phyloP scores from a whole-genome alignment of 2,888 invertebrate genomes.

The Nyleta sp. region DNA sequence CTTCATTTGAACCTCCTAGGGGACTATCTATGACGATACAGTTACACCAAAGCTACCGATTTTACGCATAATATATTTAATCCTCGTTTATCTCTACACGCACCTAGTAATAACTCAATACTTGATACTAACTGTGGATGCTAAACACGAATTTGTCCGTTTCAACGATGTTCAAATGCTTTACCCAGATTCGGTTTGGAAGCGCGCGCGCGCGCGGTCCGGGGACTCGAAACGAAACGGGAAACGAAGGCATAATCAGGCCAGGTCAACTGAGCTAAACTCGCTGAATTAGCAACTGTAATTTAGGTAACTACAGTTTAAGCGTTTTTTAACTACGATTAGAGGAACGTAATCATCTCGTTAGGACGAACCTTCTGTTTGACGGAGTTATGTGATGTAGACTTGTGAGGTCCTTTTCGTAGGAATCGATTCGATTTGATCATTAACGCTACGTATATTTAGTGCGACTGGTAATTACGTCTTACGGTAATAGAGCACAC shows the following conservation, averaged over 20 bases:
- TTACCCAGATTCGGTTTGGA: conserved; percentile 23
- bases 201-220: conserved; percentile 1
- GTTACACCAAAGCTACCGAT: conserved; percentile 55
- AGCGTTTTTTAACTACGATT: conserved; percentile 42
- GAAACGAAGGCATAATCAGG: background rate
- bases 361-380: conserved; percentile 47
- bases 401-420: conserved; percentile 34
- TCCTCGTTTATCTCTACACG: conserved; percentile 27
- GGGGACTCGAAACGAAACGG: background rate
- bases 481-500: conserved; percentile 40
- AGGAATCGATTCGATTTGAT: conserved; percentile 43
- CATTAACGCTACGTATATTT: conserved; percentile 40
- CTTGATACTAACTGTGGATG: conserved; percentile 17
- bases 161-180: conserved; percentile 32
- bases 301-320: conserved; percentile 51
- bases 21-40: conserved; percentile 43
- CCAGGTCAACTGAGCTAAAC: conserved; percentile 39
- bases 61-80: conserved; percentile 46
- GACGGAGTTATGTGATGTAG: conserved; percentile 51
- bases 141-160: conserved; percentile 3
- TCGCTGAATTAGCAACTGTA: conserved; percentile 49
- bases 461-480: conserved; percentile 46
- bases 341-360: conserved; percentile 37
- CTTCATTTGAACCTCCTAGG: conserved; percentile 47
- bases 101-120: conserved; percentile 28